Evolutionary conservation across 2,797 vertebrate genomes (phyloP).

Genomic region (Galaxias olidus): DNA sequence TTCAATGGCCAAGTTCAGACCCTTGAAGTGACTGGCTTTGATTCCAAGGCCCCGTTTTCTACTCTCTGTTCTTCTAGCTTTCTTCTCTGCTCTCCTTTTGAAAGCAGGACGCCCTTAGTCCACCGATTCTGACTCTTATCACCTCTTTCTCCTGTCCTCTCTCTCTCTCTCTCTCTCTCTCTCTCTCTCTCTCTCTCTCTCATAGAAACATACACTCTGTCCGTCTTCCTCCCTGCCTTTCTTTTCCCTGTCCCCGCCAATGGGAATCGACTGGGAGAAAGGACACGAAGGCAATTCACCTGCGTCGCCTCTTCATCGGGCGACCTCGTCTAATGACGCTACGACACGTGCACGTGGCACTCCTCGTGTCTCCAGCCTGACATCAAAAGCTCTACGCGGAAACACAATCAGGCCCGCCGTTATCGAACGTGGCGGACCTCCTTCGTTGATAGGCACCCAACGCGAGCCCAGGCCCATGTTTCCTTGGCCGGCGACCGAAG

Average conservation of each 20-base stretch:
- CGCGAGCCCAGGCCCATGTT: background rate
- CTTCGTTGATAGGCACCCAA: too few species aligned
- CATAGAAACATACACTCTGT: constrained; percentile 5
- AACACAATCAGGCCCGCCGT: too few species aligned
- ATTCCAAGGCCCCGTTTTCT: constrained; percentile 58
- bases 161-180: constrained; percentile 13
- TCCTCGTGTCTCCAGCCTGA: too few species aligned
- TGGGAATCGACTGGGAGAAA: too few species aligned
- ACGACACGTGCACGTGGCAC: too few species aligned
- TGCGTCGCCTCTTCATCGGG: background rate
- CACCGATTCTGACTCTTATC: constrained; percentile 37
- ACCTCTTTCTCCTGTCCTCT: constrained; percentile 22
- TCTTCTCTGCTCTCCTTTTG: constrained; percentile 36
- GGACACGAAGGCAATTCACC: background rate
- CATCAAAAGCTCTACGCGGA: too few species aligned
- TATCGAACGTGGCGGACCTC: too few species aligned
- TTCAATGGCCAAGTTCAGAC: constrained; percentile 57
- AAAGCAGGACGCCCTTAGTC: constrained; percentile 41
- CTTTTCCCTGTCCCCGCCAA: background rate
- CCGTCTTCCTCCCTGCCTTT: background rate
- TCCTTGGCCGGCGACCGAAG: background rate
- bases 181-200: constrained; percentile 10
- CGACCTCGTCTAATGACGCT: too few species aligned
- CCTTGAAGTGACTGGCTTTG: constrained; percentile 66
- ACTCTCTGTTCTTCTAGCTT: constrained; percentile 19